phyloP scores from a whole-genome alignment of 2,113 vertebrate species.

The Archilochus colubris region DNA sequence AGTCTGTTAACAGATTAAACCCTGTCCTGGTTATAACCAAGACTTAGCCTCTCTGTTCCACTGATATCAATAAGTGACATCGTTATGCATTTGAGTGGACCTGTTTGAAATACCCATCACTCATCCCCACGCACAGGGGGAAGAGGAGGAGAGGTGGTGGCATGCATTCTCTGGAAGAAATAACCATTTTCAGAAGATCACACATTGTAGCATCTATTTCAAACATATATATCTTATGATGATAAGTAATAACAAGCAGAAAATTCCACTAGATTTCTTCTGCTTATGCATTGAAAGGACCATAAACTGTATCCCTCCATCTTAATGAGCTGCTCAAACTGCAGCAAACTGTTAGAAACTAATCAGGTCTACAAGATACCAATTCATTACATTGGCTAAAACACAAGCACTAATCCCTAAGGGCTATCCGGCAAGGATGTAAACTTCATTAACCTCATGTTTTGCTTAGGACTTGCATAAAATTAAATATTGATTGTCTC shows the following conservation, averaged over 20 bases:
- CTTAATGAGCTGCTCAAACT: background rate
- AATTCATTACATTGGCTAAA: constrained; percentile 10
- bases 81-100: background rate
- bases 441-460: constrained; percentile 38
- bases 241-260: background rate
- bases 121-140: accelerated
- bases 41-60: background rate
- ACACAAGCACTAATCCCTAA: background rate
- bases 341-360: background rate
- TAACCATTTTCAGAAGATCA: background rate
- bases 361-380: background rate
- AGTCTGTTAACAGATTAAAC: background rate
- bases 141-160: background rate
- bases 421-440: background rate
- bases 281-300: background rate
- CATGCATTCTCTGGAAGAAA: background rate
- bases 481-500: constrained; percentile 40
- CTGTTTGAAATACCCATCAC: background rate
- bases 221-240: background rate
- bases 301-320: background rate
- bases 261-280: background rate
- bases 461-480: constrained; percentile 27
- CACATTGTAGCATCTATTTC: background rate
- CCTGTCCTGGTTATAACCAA: background rate
- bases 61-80: background rate